Base-by-base conservation (phyloP, 2,797 vertebrate species). In the Cephalopachus bancanus region DNA sequence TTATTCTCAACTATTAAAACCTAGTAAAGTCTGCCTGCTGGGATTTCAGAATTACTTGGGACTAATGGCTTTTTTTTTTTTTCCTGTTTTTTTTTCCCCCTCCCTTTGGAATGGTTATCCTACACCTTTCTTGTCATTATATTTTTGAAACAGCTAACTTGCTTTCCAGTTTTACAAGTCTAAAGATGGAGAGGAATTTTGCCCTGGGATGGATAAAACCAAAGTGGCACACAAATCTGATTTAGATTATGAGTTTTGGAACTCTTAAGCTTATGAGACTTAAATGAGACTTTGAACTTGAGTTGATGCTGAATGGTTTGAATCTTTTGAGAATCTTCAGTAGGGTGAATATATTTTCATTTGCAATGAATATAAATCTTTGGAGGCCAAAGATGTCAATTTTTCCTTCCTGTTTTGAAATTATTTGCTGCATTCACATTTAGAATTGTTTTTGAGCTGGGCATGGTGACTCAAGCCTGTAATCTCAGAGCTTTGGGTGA, bases 401-500 rank as follows among this genome's bases (percentile, higher is more conserved):
- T 72, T 91, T 92, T 88, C 4, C 12, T 91, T 96, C 69, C 19
- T 60, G 5, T 87, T 94, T 86, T 93, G 67, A 95, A 81, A 20
- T 44, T 94, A 89, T 80, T 91, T 53, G 14, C 37, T 60, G 6
- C n/a, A 78, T 62, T 84, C 24, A 62, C 19, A n/a, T 85, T 93
- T 85, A 91, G 7, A 22, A 74, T 59, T 44, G 44, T 44, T 44
- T 44, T 44, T 44, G 44, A 44, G 44, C 44, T 44, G 44, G 44
- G 44, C 44, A 44, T 5, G 44, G 44, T 44, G 44, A 7, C 44
- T 44, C 44, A 44, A 4, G 4, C 44, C 44, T 44, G 44, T 44
- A 44, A 44, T 44, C 44, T 44, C 44, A 44, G 44, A 44, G 44
- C 44, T 44, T 44, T 44, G 3, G 44, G 44, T 44, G 6, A 44